Base-by-base conservation (phyloP, 2,113 vertebrate species). In the Dromaius novaehollandiae region DNA sequence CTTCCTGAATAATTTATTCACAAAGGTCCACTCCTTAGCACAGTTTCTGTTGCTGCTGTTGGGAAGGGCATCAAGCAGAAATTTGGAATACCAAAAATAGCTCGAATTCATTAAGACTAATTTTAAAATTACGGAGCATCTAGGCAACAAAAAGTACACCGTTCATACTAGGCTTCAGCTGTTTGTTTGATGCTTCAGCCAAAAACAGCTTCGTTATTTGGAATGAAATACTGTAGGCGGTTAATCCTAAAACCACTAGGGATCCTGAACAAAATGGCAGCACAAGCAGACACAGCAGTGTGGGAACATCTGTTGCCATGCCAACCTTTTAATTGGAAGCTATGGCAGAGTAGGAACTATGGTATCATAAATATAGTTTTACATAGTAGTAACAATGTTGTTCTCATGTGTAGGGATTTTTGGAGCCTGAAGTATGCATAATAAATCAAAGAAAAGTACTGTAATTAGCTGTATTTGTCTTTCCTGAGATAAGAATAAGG, bases 291-390 rank as follows among this genome's bases (percentile, higher is more conserved):
- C 88, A 42, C 83, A 81, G 95, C 82, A 94, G 89, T 58, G 93
- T 94, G 90, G 95, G 93, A 95, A 93, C 94, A 92, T 66, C 88
- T 79, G 96, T 96, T 97, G 86, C 96, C 89, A 95, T 96, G 95
- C 88, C 95, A 95, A 97, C 96, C 76, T 68, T 88, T 93, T 80
- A 55, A 82, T 92, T 84, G 84, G 84, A 88, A 94, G 83, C 82
- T 64, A n/a, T 76, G 1, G 13, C 86, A 13, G 65, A 89, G 93
- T 64, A 90, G 95, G 86, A 90, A 82, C 77, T 40, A n/a, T 50
- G 5, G 3, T 87, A 86, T 83, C 68, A 64, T 34, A 78, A 91
- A 64, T 38, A 85, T 8, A 87, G 77, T 53, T 73, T 92, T 70
- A 68, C 82, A 42, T 65, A 69, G 50, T 40, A 71, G 66, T 48